Evolutionary conservation across 2,113 vertebrate species (phyloP), one percentile per base, ranked within the genome.

Genomic region (Motacilla alba): DNA sequence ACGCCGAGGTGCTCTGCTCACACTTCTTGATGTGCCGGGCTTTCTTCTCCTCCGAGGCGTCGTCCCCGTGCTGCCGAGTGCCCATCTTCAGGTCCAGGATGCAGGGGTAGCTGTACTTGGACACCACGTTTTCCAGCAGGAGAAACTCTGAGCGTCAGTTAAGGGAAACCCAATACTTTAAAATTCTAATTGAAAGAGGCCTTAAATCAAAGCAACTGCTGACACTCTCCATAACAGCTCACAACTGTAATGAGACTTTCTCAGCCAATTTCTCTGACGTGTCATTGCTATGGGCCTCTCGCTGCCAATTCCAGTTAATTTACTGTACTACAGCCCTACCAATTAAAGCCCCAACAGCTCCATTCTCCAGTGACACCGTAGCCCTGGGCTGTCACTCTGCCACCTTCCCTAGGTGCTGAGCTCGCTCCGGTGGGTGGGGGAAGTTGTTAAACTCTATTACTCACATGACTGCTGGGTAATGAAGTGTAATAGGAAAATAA

Each of bases 71-170:
- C 95, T 98, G 98, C 91, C 98, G 94, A 6, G 98, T 98, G 30
- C 98, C 98, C 98, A 98, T 98, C 97, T 98, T 98, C 43, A 98
- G 82, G 86, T 98, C 98, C 94, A 98, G 91, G 94, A 98, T 95
- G 62, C 98, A 98, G 85, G 98, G 98, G 0, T 93, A 96, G 46
- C 70, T 97, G 93, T 98, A 98, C 62, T 96, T 97, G 4, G 98
- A 98, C 26, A 98, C 98, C 30, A 98, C 97, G 0, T 98, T 98
- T 27, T 98, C 98, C 63, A 98, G 96, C 93, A 98, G 76, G 28
- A 98, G 66, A 92, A 98, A 98, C 76, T 97, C 98, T 98, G 89
- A 41, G 52, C 44, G 3, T 3, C 35, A 64, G 33, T 97, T 92
- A 97, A 97, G 94, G 96, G 55, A 94, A 96, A 92, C 78, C 46